Evolutionary conservation across 2,888 invertebrate species (phyloP), one percentile per base, ranked within the genome.

Genomic region (Sesia bembeciformis): DNA sequence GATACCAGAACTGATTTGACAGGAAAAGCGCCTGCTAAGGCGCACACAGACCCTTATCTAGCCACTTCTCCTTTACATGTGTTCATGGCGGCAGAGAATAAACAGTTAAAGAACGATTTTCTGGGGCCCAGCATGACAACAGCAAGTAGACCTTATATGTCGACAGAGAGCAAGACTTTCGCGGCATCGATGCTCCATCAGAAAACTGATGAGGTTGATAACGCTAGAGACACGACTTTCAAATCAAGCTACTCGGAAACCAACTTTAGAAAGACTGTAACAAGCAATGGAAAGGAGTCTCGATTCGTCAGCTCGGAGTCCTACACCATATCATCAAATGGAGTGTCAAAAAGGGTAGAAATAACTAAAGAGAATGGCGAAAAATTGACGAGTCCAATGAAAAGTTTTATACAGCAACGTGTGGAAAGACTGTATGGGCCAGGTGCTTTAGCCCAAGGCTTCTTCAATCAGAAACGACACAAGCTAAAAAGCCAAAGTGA

Each of bases 401-500:
- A 93, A 72, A 94, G 96, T 52, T 96, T 97, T 69, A 96, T 97
- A 50, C 95, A 97, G 72, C 96, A 97, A 71, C 91, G 96, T 51
- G 96, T 97, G 1, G 97, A 97, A 70, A 90, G 97, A 53, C 84
- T 97, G 3, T 97, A 97, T 73, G 97, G 97, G 0, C 96, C 96
- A 0, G 95, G 96, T 4, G 96, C 96, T 2, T 76, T 96, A 41
- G 96, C 96, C 1, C 96, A 96, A 75, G 95, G 95, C 0, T 96
- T 96, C 75, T 94, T 96, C 75, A 93, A 93, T 62, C 92, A 92
- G 63, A 92, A 91, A 67, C 78, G 91, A 4, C 88, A 89, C 59
- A 91, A 90, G 65, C 70, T 78, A 38, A 85, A 86, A 53, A 85
- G 84, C 54, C 68, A 78, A 39, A 74, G 81, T 54, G 84, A 86